Percentiles rank a stretch among this genome's conserved stretches.
Conservation (phyloP, 2,113 vertebrate species). For the Phaetusa simplex region DNA sequence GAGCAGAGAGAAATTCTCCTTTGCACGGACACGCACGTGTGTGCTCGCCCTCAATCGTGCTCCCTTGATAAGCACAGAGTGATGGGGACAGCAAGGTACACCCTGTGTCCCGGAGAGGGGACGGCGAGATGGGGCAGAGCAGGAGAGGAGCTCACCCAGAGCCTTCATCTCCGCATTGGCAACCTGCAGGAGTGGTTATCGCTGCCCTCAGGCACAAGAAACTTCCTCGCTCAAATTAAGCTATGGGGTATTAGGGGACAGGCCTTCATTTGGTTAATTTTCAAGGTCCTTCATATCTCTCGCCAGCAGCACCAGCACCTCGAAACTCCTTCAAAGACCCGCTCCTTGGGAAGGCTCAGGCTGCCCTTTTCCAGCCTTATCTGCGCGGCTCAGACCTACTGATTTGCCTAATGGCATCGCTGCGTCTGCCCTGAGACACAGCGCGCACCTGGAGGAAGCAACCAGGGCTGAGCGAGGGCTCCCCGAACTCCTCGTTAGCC, state of each 20-base stretch:
- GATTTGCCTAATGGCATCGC: slow-evolving; percentile 48
- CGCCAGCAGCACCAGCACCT: slow-evolving; percentile 26
- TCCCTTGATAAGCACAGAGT: accelerated
- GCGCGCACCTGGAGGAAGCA: neutral
- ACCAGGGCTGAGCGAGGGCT: neutral
- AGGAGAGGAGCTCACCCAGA: neutral
- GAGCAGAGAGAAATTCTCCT: neutral
- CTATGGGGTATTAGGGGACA: neutral
- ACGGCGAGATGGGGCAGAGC: neutral
- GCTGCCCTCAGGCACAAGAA: slow-evolving; percentile 4
- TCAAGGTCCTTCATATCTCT: slow-evolving; percentile 45
- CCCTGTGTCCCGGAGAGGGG: neutral
- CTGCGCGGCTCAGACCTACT: slow-evolving; percentile 29
- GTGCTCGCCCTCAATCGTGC: accelerated
- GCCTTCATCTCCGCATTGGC: neutral
- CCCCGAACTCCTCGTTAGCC: neutral
- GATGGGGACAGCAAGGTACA: accelerated
- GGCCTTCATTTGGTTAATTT: slow-evolving; percentile 35
- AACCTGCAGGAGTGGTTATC: neutral
- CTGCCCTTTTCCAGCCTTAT: slow-evolving; percentile 44
- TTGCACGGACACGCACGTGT: accelerated
- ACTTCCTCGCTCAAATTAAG: slow-evolving; percentile 8
- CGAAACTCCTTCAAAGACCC: slow-evolving; percentile 49
- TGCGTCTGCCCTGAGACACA: neutral
- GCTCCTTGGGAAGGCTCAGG: slow-evolving; percentile 11